These are phyloP conservation scores for Saccopteryx leptura DNA, from an alignment of 2,113 vertebrate species.

Conservation along the genomic window DNA sequence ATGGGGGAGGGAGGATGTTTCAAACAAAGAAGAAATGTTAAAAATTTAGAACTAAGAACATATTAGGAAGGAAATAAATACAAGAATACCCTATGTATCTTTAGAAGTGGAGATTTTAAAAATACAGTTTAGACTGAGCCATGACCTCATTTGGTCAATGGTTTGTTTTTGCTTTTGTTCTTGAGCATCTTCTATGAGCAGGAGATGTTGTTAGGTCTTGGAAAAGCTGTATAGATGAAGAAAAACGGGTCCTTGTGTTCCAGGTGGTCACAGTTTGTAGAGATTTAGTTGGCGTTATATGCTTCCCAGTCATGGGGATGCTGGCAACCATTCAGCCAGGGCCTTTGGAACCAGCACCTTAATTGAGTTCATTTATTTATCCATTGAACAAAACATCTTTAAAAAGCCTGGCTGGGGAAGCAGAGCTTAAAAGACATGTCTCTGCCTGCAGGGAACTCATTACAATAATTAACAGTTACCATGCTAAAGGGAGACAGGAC, in stretches of 20 bases:
- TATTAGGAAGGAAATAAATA: conserved; percentile 9
- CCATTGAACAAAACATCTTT: conserved; percentile 45
- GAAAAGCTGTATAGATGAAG: neutral
- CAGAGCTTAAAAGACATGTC: conserved; percentile 48
- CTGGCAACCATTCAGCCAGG: neutral
- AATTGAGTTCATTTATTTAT: neutral
- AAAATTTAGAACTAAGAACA: neutral
- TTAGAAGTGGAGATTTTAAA: conserved; percentile 3
- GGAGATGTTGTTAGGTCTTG: neutral
- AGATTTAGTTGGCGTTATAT: neutral
- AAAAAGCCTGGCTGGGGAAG: conserved; percentile 11
- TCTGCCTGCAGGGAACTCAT: conserved; percentile 30
- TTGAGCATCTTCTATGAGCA: neutral
- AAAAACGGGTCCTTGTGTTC: neutral
- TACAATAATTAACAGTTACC: conserved; percentile 43
- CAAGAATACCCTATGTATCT: neutral
- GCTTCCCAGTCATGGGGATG: neutral
- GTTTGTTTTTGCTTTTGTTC: neutral
- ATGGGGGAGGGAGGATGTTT: neutral
- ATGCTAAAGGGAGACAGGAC: neutral
- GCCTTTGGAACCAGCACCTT: neutral
- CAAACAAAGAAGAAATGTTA: conserved; percentile 53
- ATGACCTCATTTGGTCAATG: neutral
- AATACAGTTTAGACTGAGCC: neutral
- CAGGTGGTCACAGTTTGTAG: neutral